Base-by-base conservation (phyloP, 2,797 vertebrate species). In the Euthynnus affinis region DNA sequence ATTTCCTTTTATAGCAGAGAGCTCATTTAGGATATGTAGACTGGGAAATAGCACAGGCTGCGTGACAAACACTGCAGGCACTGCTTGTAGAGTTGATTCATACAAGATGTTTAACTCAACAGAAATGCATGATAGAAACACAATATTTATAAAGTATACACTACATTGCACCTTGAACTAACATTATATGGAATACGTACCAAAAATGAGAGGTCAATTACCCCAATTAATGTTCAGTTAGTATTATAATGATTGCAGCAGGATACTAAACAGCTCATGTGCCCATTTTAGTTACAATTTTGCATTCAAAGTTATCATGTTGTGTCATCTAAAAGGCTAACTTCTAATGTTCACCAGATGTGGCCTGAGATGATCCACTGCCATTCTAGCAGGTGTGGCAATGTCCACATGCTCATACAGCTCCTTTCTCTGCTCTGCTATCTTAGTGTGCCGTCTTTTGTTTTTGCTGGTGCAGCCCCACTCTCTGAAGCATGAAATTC, bases 1-100 rank as follows among this genome's bases (percentile, higher is more conserved):
- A 3, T 83, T 74, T 63, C 13, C n/a, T 72, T 74, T 29, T 5
- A 15, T 42, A 63, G 27, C 57, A 55, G 42, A 65, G 17, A 60
- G 34, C 37, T 80, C 27, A 46, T 37, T 22, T 25, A 60, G n/a
- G 14, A 66, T 64, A 40, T 32, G 51, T 22, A 15, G 13, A 57
- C 49, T 1, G 6, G 10, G 18, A 49, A 22, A 12, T 9, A 13
- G 53, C 14, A 27, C 4, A 29, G 49, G 66, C 10, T 59, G 56
- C 57, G 42, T 71, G 42, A 56, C 27, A 27, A 32, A 51, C 17
- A 13, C 25, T 23, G n/a, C 42, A 14, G 46, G 18, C 17, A 25
- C 1, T 20, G 61, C 34, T 32, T 44, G 29, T 18, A 8, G 5
- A 23, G 14, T 51, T 10, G 17, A 55, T 37, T 56, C 23, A 27